Conservation (phyloP, 2,113 vertebrate species). For the Scalopus aquaticus region DNA sequence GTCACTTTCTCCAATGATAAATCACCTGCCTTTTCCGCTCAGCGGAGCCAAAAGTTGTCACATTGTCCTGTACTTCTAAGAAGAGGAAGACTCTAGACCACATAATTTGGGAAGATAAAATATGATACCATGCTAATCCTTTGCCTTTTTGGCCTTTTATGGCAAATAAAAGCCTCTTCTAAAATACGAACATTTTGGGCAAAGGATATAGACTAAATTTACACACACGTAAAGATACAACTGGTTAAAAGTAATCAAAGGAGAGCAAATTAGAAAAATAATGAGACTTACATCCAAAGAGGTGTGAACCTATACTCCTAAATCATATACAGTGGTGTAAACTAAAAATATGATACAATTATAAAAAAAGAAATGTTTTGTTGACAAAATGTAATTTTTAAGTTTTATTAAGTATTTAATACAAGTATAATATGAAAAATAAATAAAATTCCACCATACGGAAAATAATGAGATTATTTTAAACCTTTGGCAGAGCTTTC, state of each 20-base stretch:
- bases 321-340: too few species aligned
- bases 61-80: neutral
- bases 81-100: constrained; percentile 1
- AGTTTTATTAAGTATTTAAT: too few species aligned
- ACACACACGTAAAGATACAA: neutral
- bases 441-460: too few species aligned
- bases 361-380: too few species aligned
- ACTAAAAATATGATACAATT: too few species aligned
- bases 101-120: constrained; percentile 28
- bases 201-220: constrained; percentile 44
- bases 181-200: constrained; percentile 15
- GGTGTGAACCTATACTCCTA: too few species aligned
- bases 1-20: neutral
- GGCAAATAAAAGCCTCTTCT: constrained; percentile 31
- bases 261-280: constrained; percentile 48
- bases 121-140: neutral
- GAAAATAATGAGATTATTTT: constrained; percentile 21
- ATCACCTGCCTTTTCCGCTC: constrained; percentile 17
- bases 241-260: constrained; percentile 46
- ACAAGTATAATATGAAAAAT: too few species aligned
- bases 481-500: neutral
- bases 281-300: neutral
- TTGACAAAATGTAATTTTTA: too few species aligned
- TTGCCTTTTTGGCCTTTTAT: neutral
- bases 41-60: constrained; percentile 39